Base-by-base conservation (phyloP, 2,113 vertebrate species). In the Melospiza georgiana region DNA sequence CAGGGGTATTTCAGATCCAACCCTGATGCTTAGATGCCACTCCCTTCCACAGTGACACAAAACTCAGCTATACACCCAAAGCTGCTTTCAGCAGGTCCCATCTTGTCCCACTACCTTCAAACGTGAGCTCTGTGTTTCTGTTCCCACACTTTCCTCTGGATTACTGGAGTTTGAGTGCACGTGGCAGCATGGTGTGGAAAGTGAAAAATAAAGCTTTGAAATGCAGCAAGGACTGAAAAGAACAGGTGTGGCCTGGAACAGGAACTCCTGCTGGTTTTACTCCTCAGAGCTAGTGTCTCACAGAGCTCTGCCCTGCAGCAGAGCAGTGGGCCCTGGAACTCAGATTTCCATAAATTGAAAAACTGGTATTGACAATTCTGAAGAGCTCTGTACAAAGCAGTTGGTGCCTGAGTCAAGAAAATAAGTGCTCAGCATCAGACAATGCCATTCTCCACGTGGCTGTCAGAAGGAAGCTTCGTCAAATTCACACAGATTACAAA, bases 401-500 rank as follows among this genome's bases (percentile, higher is more conserved):
- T 37, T 0, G 0, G 51, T 59, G n/a, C n/a, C 48, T 1, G 1
- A 92, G 41, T 23, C 12, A 66, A 79, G 76, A 67, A 61, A 81
- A 30, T 14, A 83, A 92, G 69, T 1, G 17, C 46, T 85, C 52
- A 35, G 71, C 35, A n/a, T 31, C 81, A 93, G 75, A 92, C 79
- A 85, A 90, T 66, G 79, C 44, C 79, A 37, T 35, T 79, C 81
- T 67, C 72, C 72, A 52, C 5, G 8, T 77, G 33, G 80, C 88
- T 92, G 93, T 81, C 92, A 88, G 79, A 90, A 88, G 5, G 19
- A 46, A 74, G 75, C 82, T 72, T 58, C 35, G 66, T 55, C 71
- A 90, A 71, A 90, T 74, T 90, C 72, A 51, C 1, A 74, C 89
- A 92, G 91, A 94, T 90, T 86, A 93, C 80, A 89, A 92, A 95